Conservation (phyloP, 2,797 vertebrate genomes). For the Champsocephalus gunnari region DNA sequence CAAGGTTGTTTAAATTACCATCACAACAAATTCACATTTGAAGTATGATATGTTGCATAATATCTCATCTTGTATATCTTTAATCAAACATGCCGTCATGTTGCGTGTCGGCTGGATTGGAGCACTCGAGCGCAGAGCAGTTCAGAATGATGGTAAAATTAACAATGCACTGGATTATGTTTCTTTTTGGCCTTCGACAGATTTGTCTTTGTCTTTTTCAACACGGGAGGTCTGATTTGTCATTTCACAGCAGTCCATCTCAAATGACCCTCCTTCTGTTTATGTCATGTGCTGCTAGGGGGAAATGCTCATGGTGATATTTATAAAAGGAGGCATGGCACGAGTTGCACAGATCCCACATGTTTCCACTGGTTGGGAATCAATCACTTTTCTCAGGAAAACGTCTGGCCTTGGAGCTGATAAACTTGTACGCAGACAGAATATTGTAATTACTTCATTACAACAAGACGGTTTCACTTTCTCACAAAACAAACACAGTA, state of each 20-base stretch:
- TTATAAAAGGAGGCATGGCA: slow-evolving; percentile 66
- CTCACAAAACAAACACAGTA: slow-evolving; percentile 71
- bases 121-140: slow-evolving; percentile 21
- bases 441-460: slow-evolving; percentile 72
- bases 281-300: slow-evolving; percentile 65
- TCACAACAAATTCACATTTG: slow-evolving; percentile 29
- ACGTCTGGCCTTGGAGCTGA: slow-evolving; percentile 67
- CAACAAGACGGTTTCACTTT: slow-evolving; percentile 62
- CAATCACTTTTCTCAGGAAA: slow-evolving; percentile 57
- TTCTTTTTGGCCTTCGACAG: slow-evolving; percentile 68
- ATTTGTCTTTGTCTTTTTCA: slow-evolving; percentile 51
- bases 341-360: slow-evolving; percentile 52
- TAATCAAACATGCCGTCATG: slow-evolving; percentile 65
- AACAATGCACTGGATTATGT: slow-evolving; percentile 58
- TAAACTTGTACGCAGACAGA: slow-evolving; percentile 54
- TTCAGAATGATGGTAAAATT: slow-evolving; percentile 56
- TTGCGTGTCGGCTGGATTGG: slow-evolving; percentile 59
- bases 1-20: slow-evolving; percentile 33
- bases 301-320: slow-evolving; percentile 57
- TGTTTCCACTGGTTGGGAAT: slow-evolving; percentile 62
- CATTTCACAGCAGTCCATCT: slow-evolving; percentile 66
- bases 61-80: slow-evolving; percentile 42
- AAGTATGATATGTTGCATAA: slow-evolving; percentile 30
- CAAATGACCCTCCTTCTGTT: slow-evolving; percentile 62
- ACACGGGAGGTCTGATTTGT: slow-evolving; percentile 70